phyloP scores from a whole-genome alignment of 2,113 vertebrate species.

The Amazona vittata region DNA sequence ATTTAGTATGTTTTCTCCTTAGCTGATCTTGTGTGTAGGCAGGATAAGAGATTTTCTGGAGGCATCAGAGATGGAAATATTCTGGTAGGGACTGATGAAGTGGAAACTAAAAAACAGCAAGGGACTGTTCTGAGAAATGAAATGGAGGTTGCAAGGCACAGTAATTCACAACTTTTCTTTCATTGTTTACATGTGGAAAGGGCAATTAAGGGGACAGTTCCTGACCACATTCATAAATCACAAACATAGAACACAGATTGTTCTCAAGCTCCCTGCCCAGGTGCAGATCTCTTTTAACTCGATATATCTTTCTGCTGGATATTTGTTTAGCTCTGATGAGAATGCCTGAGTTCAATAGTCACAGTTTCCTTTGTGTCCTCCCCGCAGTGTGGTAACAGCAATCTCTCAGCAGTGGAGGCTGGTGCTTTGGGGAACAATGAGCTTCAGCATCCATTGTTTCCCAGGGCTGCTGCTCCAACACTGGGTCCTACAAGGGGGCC shows the following conservation, averaged over 20 bases:
- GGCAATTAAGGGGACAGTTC: background rate
- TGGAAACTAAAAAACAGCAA: background rate
- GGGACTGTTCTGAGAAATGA: accelerated
- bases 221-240: background rate
- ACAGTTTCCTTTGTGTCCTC: background rate
- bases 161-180: background rate
- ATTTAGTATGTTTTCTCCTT: background rate
- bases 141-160: background rate
- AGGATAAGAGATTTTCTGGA: background rate
- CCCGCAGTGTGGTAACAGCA: background rate
- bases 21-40: background rate
- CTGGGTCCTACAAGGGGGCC: background rate
- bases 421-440: background rate
- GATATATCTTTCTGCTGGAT: background rate
- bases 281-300: background rate
- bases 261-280: background rate
- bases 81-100: background rate
- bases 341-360: background rate
- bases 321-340: background rate
- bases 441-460: accelerated
- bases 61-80: background rate
- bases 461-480: background rate
- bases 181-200: background rate
- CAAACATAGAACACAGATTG: background rate
- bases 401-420: background rate